Percentiles rank a stretch among this genome's conserved stretches.
phyloP scores from a whole-genome alignment of 1,140 invertebrate species.

The Lucilia sericata region DNA sequence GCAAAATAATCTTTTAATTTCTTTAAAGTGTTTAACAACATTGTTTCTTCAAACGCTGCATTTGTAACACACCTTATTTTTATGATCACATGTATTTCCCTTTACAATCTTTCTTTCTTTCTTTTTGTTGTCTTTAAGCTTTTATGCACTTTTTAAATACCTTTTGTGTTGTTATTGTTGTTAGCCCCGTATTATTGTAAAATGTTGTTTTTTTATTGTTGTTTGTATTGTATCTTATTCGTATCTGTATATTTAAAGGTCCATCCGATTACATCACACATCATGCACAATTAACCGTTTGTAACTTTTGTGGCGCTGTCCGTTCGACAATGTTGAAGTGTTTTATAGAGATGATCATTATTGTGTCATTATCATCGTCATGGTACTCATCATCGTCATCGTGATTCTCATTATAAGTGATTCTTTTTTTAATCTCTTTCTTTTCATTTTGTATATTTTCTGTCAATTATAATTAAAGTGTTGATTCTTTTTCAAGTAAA shows the following conservation, averaged over 20 bases:
- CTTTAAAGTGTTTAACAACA: conserved; percentile 11
- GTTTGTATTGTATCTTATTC: neutral
- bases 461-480: conserved; percentile 19
- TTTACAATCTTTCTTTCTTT: neutral
- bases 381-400: too few species aligned
- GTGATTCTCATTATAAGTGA: neutral
- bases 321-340: neutral
- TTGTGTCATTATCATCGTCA: neutral
- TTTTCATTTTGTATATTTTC: neutral
- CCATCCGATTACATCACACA: neutral
- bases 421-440: neutral
- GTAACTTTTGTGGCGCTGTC: neutral
- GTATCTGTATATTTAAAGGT: neutral
- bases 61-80: neutral
- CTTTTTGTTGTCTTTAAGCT: neutral
- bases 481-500: neutral
- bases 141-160: neutral
- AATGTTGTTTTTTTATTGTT: neutral
- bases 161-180: neutral
- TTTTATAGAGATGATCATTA: neutral
- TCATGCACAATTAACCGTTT: conserved; percentile 20
- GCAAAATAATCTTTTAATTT: neutral
- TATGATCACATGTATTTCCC: neutral
- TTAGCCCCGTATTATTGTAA: neutral
- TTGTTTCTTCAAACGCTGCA: neutral